phyloP scores from a whole-genome alignment of 2,888 invertebrate genomes.

The Mamestra brassicae region DNA sequence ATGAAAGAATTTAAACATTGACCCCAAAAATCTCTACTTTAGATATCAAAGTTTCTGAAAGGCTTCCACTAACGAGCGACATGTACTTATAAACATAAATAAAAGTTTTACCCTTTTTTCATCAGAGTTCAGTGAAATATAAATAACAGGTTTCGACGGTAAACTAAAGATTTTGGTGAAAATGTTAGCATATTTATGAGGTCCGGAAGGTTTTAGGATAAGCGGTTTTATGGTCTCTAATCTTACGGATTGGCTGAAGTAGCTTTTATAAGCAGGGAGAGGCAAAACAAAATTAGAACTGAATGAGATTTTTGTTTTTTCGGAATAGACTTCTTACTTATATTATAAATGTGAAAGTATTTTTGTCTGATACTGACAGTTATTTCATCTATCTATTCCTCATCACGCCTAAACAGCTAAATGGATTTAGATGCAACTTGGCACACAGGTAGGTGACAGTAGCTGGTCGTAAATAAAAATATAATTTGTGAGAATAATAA shows the following conservation, averaged over 20 bases:
- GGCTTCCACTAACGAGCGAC: conserved; percentile 16
- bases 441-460: no score
- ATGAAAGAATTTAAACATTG: not conserved
- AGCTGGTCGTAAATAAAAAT: no score
- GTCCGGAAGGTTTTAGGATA: not conserved
- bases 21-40: not conserved
- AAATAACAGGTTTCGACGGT: conserved; percentile 18
- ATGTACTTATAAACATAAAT: conserved; percentile 32
- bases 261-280: not conserved
- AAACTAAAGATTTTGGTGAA: conserved; percentile 11
- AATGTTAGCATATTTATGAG: not conserved
- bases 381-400: no score
- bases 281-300: not conserved
- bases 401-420: no score
- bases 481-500: no score
- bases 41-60: conserved; percentile 34
- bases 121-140: conserved; percentile 40
- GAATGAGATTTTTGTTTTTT: not conserved
- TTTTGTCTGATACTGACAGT: no score
- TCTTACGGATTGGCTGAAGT: conserved; percentile 10
- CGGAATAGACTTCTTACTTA: not conserved
- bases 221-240: conserved; percentile 13
- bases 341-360: no score
- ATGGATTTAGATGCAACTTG: no score
- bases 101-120: conserved; percentile 39